A percentile compares a stretch with the other conserved stretches of the same genome.
Evolutionary conservation across 2,797 vertebrate species (phyloP).

Genomic region (Calcarius lapponicus): DNA sequence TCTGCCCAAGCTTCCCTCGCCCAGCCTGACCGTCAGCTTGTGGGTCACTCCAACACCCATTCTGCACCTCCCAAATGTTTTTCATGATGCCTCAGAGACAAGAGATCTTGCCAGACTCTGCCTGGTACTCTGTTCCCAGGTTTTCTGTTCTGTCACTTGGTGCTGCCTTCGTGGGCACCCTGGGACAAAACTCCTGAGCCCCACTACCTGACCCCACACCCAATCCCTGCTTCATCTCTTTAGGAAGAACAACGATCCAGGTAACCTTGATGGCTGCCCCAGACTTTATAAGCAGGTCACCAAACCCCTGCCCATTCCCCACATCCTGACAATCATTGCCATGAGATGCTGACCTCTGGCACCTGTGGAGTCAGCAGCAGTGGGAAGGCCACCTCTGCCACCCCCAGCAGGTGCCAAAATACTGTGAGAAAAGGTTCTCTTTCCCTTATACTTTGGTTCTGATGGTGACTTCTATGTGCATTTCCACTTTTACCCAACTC

Average conservation of each 20-base stretch:
- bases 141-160: background rate
- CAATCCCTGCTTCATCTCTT: background rate
- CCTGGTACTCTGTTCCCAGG: background rate
- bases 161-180: background rate
- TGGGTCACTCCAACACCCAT: background rate
- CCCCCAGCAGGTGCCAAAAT: background rate
- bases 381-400: background rate
- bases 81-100: background rate
- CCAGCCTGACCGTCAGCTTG: background rate
- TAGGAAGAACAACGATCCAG: background rate
- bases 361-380: background rate
- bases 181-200: background rate
- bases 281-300: background rate
- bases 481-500: background rate
- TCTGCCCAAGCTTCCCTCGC: background rate
- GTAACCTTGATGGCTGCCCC: background rate
- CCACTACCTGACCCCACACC: background rate
- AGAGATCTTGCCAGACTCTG: background rate
- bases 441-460: background rate
- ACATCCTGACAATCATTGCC: background rate
- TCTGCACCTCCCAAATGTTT: background rate
- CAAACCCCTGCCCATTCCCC: background rate
- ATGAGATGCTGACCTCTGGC: accelerated
- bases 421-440: background rate
- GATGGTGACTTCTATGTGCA: accelerated